Conservation (phyloP, 2,888 invertebrate species). For the Callinectes sapidus region DNA sequence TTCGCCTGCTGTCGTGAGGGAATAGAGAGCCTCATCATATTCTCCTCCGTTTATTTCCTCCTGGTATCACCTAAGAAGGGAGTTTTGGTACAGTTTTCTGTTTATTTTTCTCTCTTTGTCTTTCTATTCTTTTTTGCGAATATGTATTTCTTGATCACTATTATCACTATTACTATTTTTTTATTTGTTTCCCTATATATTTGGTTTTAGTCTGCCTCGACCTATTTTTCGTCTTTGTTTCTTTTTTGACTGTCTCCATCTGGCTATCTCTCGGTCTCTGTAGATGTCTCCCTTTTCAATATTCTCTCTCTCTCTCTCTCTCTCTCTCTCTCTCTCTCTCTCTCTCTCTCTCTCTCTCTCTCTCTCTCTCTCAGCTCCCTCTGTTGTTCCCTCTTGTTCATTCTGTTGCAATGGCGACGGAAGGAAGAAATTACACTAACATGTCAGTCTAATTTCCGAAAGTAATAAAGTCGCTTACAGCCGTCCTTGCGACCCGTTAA, state of each 20-base stretch:
- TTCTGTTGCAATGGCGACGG: background rate
- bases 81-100: background rate
- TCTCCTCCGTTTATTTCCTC: background rate
- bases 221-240: background rate
- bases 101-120: background rate
- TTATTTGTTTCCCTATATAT: background rate
- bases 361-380: too few relatives aligned
- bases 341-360: too few relatives aligned
- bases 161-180: too few relatives aligned
- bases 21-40: background rate
- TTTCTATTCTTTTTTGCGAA: background rate
- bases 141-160: background rate
- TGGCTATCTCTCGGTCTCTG: background rate
- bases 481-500: background rate
- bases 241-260: background rate
- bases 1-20: background rate
- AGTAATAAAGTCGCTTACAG: background rate
- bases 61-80: background rate
- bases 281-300: background rate
- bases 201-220: background rate
- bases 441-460: constrained; percentile 34
- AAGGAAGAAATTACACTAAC: background rate
- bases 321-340: too few relatives aligned
- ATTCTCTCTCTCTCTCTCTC: background rate
- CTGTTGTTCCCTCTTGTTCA: background rate